Base-by-base conservation (phyloP, 2,888 invertebrate species). In the Carabus problematicus region DNA sequence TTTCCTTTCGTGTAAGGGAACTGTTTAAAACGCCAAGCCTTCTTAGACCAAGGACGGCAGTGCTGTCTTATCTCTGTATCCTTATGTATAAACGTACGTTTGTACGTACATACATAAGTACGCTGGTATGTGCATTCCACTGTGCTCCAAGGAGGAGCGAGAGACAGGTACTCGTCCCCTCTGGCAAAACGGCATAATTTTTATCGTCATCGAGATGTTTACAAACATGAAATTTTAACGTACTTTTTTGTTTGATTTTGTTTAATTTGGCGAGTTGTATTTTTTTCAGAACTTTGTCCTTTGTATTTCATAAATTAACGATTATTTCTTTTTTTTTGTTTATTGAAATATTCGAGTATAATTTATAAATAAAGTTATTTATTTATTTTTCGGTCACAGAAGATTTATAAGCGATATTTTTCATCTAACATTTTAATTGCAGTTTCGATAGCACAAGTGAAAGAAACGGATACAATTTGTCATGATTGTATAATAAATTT, bases 11-110 rank as follows among this genome's bases (percentile, higher is more conserved):
- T 41, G 40, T 59, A 41, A n/a, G 14, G 41, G 42, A 59, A 39
- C 40, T 59, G 14, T 59, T 47, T 52, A 11, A 63, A 63, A 63
- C 52, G 63, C 63, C 63, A 63, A 63, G 63, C 63, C 63, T 63
- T 49, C 63, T 63, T 63, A 14, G 63, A 63, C 52, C 63, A 63
- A 63, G 63, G 63, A 63, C 63, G n/a, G 41, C 16, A 14, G 14
- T 52, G 52, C 12, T 18, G 52, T 52, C 19, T 6, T 52, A 52
- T 18, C 55, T 55, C 14, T 55, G 39, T 56, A 18, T 52, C 52
- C 52, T 52, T 52, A 52, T 52, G 16, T 52, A 52, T 14, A 19
- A 14, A 18, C 16, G 14, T 52, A 18, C 16, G 52, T 52, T 6
- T 29, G 29, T 6, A 6, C 6, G 29, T 29, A 29, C 7, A 3